Conservation (phyloP, 2,888 invertebrate species). For the Nesidiocoris tenuis region DNA sequence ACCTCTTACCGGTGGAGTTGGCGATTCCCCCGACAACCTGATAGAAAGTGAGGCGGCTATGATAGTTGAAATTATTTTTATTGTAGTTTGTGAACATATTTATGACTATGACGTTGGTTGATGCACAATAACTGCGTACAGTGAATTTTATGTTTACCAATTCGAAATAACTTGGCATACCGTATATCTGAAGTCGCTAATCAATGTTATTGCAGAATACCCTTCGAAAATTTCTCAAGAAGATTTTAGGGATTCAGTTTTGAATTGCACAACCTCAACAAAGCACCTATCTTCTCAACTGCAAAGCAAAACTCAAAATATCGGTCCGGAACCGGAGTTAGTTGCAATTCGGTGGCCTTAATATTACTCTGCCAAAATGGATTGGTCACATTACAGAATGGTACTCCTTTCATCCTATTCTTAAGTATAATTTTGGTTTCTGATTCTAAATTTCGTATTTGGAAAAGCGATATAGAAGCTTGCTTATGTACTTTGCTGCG, state of each 20-base stretch:
- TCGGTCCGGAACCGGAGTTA: neutral
- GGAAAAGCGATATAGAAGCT: conserved; percentile 9
- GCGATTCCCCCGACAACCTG: too few relatives aligned
- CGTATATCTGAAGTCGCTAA: conserved; percentile 19
- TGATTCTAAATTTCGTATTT: conserved; percentile 4
- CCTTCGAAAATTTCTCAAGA: conserved; percentile 12
- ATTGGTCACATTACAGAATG: conserved; percentile 37
- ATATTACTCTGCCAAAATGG: conserved; percentile 32
- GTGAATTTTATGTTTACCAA: too few relatives aligned
- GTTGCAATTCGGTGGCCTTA: neutral
- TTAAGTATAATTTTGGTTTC: neutral
- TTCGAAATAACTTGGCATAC: too few relatives aligned
- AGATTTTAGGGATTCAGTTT: conserved; percentile 26
- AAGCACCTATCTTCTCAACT: neutral
- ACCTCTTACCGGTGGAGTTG: too few relatives aligned
- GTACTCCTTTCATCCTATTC: conserved; percentile 14
- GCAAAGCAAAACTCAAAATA: neutral
- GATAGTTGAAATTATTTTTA: too few relatives aligned
- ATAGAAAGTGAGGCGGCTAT: too few relatives aligned
- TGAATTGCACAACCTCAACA: conserved; percentile 9
- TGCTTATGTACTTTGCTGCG: conserved; percentile 2
- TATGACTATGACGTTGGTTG: too few relatives aligned
- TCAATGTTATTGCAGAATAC: conserved; percentile 28
- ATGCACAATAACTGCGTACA: too few relatives aligned
- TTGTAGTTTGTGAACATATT: too few relatives aligned